Evolutionary conservation across 2,888 invertebrate species (phyloP).

Genomic region (Ferdinandea cuprea): DNA sequence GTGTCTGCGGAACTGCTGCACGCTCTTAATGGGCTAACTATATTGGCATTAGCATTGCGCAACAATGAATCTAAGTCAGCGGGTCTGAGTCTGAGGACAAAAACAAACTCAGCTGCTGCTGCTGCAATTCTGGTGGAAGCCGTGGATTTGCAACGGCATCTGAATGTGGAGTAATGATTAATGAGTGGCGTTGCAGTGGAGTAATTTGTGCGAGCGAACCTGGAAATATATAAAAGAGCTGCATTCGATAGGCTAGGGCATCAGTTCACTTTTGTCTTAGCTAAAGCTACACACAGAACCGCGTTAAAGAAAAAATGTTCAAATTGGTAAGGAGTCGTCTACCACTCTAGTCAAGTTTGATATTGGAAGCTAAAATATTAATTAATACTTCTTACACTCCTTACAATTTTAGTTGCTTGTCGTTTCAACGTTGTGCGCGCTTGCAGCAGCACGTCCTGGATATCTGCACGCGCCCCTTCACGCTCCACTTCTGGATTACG

Average conservation of each 20-base stretch:
- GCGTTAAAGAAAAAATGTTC: constrained; percentile 62
- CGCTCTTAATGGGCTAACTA: constrained; percentile 49
- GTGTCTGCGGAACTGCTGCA: constrained; percentile 12
- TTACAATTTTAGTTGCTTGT: constrained; percentile 47
- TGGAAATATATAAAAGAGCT: constrained; percentile 79
- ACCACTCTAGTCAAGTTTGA: neutral
- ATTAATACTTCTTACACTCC: too few relatives aligned
- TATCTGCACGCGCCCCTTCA: constrained; percentile 78
- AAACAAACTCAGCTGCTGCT: constrained; percentile 35
- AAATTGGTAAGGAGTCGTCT: constrained; percentile 74
- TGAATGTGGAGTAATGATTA: constrained; percentile 75
- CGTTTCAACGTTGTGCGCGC: constrained; percentile 64
- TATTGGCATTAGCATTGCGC: constrained; percentile 65
- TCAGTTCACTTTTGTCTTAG: constrained; percentile 78
- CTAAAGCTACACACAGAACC: constrained; percentile 53
- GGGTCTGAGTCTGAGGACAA: constrained; percentile 68
- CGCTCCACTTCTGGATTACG: constrained; percentile 66
- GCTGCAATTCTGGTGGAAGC: constrained; percentile 66
- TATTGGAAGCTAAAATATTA: neutral
- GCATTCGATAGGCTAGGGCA: constrained; percentile 77
- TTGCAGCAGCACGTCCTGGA: constrained; percentile 80
- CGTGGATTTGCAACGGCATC: constrained; percentile 61
- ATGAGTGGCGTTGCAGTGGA: constrained; percentile 58
- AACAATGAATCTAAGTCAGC: constrained; percentile 65
- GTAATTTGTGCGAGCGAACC: constrained; percentile 56